Conservation (phyloP, 1,140 invertebrate genomes). For the Nilaparvata lugens region DNA sequence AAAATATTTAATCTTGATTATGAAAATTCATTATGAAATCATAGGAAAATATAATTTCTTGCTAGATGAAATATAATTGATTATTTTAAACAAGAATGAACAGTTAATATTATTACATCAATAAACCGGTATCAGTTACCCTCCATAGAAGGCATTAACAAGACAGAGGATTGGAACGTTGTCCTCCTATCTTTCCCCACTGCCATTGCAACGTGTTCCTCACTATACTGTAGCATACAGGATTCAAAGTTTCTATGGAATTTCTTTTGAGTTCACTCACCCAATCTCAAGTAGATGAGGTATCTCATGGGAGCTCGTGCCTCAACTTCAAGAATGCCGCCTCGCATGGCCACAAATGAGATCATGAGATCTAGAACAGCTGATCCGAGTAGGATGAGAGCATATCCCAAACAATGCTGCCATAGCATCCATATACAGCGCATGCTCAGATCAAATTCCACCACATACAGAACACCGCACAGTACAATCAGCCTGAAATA, state of each 20-base stretch:
- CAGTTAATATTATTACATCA: no score
- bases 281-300: conserved; percentile 67
- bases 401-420: conserved; percentile 61
- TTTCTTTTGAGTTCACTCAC: conserved; percentile 43
- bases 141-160: no score
- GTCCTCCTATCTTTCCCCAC: no score
- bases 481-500: conserved; percentile 44
- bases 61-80: no score
- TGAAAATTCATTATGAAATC: no score
- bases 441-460: conserved; percentile 48
- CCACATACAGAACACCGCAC: conserved; percentile 46
- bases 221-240: neutral
- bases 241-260: neutral
- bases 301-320: conserved; percentile 69
- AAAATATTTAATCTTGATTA: no score
- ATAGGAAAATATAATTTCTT: no score
- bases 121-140: no score
- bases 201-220: neutral
- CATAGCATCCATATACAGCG: conserved; percentile 51
- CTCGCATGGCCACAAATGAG: conserved; percentile 65
- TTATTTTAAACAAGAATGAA: no score
- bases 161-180: no score
- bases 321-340: conserved; percentile 68
- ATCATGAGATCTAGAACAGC: conserved; percentile 63
- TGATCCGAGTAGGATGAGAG: conserved; percentile 54